Percentiles rank a stretch among this genome's conserved stretches.
phyloP scores from a whole-genome alignment of 2,113 vertebrate species.

The Plestiodon gilberti region DNA sequence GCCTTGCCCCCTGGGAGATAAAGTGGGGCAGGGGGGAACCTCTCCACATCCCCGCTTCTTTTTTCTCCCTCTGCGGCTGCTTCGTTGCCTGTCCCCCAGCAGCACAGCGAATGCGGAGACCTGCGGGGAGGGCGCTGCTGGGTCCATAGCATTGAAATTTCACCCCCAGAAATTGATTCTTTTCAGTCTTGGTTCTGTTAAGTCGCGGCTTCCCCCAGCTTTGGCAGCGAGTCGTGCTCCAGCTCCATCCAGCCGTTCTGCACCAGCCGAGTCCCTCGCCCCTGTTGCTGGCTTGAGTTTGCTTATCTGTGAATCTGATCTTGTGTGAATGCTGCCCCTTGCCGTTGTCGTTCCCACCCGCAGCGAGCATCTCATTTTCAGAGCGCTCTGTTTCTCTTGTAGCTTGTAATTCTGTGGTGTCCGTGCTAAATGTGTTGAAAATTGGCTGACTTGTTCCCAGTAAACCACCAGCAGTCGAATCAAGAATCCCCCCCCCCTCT shows the following conservation, averaged over 20 bases:
- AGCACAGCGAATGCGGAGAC: background rate
- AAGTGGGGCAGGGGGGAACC: background rate
- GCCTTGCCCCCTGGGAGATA: background rate
- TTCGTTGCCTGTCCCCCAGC: background rate
- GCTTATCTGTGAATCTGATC: slow-evolving; percentile 3
- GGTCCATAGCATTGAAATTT: accelerated
- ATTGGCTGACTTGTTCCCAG: slow-evolving; percentile 6
- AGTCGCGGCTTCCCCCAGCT: background rate
- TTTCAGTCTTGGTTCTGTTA: background rate
- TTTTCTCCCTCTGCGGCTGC: background rate
- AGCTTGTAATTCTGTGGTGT: background rate
- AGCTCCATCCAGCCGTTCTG: background rate
- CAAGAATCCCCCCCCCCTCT: too few relatives aligned
- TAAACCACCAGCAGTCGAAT: slow-evolving; percentile 33
- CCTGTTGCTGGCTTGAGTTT: background rate
- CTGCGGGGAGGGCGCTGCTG: background rate
- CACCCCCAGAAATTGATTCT: accelerated
- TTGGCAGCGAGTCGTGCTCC: background rate
- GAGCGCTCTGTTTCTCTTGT: slow-evolving; percentile 11
- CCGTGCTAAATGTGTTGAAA: slow-evolving; percentile 6
- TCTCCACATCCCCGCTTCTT: background rate
- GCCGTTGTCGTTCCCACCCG: background rate
- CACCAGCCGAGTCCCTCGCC: background rate
- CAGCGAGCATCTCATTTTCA: background rate
- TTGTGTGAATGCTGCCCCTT: background rate